These are phyloP conservation scores for Archips xylosteana DNA, from an alignment of 2,888 invertebrate genomes.

Conservation along the genomic window DNA sequence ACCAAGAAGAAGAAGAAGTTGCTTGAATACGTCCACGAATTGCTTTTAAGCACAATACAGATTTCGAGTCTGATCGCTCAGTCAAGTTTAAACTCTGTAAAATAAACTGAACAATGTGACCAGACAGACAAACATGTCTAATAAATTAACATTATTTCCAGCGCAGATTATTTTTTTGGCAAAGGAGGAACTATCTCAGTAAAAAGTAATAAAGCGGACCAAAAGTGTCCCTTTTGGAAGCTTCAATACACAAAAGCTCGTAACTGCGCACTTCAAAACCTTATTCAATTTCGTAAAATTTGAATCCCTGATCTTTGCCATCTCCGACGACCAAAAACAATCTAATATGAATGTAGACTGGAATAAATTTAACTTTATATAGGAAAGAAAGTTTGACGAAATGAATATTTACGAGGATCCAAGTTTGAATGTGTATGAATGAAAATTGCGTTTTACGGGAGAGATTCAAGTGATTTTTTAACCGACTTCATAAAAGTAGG, in stretches of 20 bases:
- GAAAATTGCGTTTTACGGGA: slow-evolving; percentile 49
- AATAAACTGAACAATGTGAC: no score
- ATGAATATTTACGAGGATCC: slow-evolving; percentile 56
- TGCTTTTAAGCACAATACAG: no score
- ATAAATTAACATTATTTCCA: background rate
- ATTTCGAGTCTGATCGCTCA: no score
- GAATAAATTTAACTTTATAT: slow-evolving; percentile 53
- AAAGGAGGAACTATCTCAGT: background rate
- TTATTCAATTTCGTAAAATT: slow-evolving; percentile 25
- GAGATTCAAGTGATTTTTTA: background rate
- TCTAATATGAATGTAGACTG: slow-evolving; percentile 52
- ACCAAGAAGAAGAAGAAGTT: no score
- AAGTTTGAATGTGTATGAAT: slow-evolving; percentile 47
- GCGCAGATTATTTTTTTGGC: background rate
- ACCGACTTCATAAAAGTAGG: background rate
- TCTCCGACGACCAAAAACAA: slow-evolving; percentile 47
- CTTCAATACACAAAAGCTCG: slow-evolving; percentile 10
- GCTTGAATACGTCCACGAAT: no score
- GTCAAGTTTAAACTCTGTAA: no score
- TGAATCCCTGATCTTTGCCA: slow-evolving; percentile 35
- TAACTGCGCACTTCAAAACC: slow-evolving; percentile 13
- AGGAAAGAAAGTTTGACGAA: slow-evolving; percentile 50
- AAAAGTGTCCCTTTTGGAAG: background rate
- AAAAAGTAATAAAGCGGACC: slow-evolving; percentile 19
- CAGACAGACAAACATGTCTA: no score